Conservation (phyloP, 1,140 invertebrate species). For the Brachionus plicatilis region DNA sequence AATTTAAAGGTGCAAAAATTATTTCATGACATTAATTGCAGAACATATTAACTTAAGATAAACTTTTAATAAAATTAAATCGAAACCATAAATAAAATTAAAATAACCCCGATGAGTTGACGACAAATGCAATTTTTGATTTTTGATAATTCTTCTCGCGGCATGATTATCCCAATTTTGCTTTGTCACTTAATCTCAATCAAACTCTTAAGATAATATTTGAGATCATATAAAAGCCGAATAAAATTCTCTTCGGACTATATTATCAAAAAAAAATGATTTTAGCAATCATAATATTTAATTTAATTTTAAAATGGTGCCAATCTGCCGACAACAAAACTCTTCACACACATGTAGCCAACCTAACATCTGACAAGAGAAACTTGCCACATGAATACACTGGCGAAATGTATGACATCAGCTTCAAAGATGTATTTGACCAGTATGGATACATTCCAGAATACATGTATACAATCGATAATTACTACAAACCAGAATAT, state of each 20-base stretch:
- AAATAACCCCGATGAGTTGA: neutral
- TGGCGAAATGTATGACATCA: neutral
- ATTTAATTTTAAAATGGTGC: neutral
- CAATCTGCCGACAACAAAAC: neutral
- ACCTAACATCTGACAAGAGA: neutral
- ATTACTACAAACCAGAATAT: neutral
- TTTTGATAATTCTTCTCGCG: neutral
- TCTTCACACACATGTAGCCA: neutral
- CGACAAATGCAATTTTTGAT: neutral
- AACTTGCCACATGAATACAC: neutral
- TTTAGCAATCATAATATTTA: neutral
- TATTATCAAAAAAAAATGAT: neutral
- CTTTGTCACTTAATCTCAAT: neutral
- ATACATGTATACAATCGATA: neutral
- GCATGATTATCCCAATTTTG: neutral
- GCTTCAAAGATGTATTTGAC: slow-evolving; percentile 15
- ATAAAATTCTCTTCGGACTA: neutral
- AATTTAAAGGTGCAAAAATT: neutral
- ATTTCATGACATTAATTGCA: neutral
- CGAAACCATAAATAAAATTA: neutral
- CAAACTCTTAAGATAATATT: neutral
- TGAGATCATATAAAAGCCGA: neutral
- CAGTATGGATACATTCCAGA: slow-evolving; percentile 8
- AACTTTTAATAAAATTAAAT: neutral
- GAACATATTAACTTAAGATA: neutral